Evolutionary conservation across 2,113 vertebrate genomes (phyloP), one percentile per base, ranked within the genome.

Genomic region (Perccottus glenii): DNA sequence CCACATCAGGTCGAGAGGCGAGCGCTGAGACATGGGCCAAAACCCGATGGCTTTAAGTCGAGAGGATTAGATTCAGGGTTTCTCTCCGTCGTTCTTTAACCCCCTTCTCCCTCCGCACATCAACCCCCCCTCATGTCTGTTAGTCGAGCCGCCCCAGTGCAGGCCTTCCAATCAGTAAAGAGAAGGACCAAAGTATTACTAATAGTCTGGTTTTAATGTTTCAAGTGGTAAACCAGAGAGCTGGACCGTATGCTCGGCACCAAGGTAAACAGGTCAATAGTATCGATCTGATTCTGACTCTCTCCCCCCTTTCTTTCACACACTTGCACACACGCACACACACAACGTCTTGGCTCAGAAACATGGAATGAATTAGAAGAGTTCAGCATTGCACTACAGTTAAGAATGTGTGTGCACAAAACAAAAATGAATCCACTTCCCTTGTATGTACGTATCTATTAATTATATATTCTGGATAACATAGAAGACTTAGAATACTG

Each of bases 191-290:
- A 92, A 93, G 89, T 91, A 92, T 91, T 92, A 91, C 91, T 93
- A 93, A 93, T 92, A 92, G 93, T 90, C 87, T 88, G 88, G 88
- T 92, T 92, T 90, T 93, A 93, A 92, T 93, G 91, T 92, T 93
- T 87, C 86, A 90, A 93, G 91, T 91, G 88, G 89, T 92, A 91
- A 92, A 90, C 86, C 67, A 51, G 82, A 84, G 85, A 70, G 78
- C 86, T 57, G 86, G 83, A 79, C 86, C 9, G 77, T 80, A 72
- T 84, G 79, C 82, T 79, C 81, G 70, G 82, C 88, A 91, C 90
- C 78, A 92, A 93, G 92, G 92, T 93, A 93, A 93, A 93, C 93
- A 93, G 90, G 86, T 93, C 93, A 93, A 93, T 93, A 93, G 81
- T 93, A 93, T 93, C 84, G 93, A 93, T 93, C 52, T 67, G 67